phyloP scores from a whole-genome alignment of 2,113 vertebrate species.

The Tragulus kanchil region DNA sequence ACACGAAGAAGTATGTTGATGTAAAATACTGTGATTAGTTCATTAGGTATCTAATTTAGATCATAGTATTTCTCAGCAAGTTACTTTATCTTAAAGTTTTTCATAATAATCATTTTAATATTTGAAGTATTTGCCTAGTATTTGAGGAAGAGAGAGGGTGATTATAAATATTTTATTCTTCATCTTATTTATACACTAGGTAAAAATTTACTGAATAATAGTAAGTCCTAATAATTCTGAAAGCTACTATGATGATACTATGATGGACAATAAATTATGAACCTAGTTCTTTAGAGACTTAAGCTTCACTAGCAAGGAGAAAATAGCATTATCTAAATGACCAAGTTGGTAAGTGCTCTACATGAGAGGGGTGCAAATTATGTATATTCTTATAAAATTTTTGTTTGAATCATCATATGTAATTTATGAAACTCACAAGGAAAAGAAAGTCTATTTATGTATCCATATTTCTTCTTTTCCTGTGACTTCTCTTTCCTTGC shows the following conservation, averaged over 20 bases:
- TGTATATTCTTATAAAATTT: not conserved
- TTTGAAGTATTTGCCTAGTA: not conserved
- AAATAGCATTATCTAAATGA: not conserved
- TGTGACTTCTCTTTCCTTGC: not conserved
- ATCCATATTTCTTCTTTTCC: not conserved
- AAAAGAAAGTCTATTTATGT: not conserved
- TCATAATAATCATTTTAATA: not conserved
- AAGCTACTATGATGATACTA: not conserved
- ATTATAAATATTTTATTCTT: not conserved
- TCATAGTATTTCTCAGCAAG: not conserved
- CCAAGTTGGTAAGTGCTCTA: not conserved
- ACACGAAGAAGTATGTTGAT: not conserved
- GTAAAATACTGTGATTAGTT: not conserved
- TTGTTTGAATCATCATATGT: not conserved
- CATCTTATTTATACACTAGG: not conserved
- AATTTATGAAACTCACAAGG: not conserved
- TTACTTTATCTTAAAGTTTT: not conserved
- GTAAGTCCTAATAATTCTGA: not conserved
- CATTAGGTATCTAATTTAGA: not conserved
- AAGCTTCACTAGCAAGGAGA: not conserved
- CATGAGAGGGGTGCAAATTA: not conserved
- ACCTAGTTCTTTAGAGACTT: not conserved
- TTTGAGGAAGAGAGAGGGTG: not conserved
- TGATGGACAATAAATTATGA: not conserved
- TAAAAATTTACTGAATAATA: not conserved